Evolutionary conservation across 2,888 invertebrate genomes (phyloP).

Genomic region (Falcaria lacertinaria): DNA sequence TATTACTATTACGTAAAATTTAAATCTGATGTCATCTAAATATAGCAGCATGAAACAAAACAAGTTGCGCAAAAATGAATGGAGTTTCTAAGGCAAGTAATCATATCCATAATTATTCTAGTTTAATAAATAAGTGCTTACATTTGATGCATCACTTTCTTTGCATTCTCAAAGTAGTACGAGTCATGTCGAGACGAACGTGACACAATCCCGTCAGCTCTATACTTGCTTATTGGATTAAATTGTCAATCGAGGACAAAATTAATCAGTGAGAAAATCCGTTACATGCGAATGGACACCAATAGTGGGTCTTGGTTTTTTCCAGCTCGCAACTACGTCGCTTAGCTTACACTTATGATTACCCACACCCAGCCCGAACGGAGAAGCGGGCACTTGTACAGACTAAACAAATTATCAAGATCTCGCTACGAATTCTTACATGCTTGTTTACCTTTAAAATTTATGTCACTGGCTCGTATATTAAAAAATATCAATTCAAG

Average conservation of each 20-base stretch:
- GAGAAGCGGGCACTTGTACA: slow-evolving; percentile 18
- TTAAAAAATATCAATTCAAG: slow-evolving; percentile 8
- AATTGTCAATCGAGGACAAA: slow-evolving; percentile 43
- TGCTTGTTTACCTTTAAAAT: slow-evolving; percentile 30
- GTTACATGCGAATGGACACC: slow-evolving; percentile 41
- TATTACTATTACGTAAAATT: too few species aligned
- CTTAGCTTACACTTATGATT: slow-evolving; percentile 3
- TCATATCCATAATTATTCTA: too few species aligned
- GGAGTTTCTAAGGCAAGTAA: too few species aligned
- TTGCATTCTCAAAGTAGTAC: neutral
- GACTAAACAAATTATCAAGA: slow-evolving; percentile 28
- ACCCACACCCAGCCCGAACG: slow-evolving; percentile 1
- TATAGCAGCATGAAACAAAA: too few species aligned
- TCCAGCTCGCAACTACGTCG: slow-evolving; percentile 35
- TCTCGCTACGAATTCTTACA: slow-evolving; percentile 17
- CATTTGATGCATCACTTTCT: too few species aligned
- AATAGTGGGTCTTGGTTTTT: slow-evolving; percentile 45
- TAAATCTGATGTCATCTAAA: too few species aligned
- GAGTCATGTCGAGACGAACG: neutral
- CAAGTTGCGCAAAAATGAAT: too few species aligned
- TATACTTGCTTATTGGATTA: slow-evolving; percentile 22
- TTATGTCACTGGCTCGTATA: slow-evolving; percentile 14
- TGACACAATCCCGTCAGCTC: neutral
- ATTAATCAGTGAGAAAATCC: slow-evolving; percentile 45
- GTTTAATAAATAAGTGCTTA: too few species aligned